These are phyloP conservation scores for Carettochelys insculpta DNA, from an alignment of 2,113 vertebrate genomes.

Conservation along the genomic window DNA sequence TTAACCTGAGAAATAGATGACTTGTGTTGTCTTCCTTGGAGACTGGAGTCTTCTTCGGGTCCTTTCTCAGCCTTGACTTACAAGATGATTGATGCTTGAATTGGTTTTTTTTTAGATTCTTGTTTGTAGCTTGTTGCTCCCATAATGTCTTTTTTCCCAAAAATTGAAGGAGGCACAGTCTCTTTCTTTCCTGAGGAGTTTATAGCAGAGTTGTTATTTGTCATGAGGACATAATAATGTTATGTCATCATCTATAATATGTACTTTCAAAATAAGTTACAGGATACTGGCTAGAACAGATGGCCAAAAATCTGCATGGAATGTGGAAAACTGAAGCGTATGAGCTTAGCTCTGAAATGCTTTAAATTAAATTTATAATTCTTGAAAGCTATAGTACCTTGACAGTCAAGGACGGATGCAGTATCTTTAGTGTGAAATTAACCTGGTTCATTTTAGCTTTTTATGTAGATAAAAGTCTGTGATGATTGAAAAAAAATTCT, in stretches of 20 bases:
- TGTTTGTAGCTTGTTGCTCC: constrained; percentile 10
- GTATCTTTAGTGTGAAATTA: not conserved
- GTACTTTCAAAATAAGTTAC: not conserved
- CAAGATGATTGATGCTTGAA: not conserved
- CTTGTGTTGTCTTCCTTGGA: not conserved
- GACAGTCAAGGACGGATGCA: not conserved
- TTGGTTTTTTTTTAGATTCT: constrained; percentile 14
- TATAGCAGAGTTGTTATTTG: not conserved
- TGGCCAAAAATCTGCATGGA: not conserved
- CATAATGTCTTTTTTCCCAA: not conserved
- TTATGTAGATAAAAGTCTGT: not conserved
- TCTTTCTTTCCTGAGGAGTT: fast-evolving
- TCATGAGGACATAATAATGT: not conserved
- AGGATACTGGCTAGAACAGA: not conserved
- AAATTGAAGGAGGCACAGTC: not conserved
- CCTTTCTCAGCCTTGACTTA: constrained; percentile 5
- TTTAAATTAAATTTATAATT: not conserved
- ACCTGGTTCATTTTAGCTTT: not conserved
- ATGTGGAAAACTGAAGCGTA: not conserved
- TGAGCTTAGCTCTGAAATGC: not conserved
- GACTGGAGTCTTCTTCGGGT: constrained; percentile 1
- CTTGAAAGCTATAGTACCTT: not conserved
- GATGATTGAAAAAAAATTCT: not conserved
- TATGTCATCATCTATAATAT: not conserved
- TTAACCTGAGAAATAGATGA: constrained; percentile 39